phyloP scores from a whole-genome alignment of 2,797 vertebrate genomes.

The Coluber constrictor region DNA sequence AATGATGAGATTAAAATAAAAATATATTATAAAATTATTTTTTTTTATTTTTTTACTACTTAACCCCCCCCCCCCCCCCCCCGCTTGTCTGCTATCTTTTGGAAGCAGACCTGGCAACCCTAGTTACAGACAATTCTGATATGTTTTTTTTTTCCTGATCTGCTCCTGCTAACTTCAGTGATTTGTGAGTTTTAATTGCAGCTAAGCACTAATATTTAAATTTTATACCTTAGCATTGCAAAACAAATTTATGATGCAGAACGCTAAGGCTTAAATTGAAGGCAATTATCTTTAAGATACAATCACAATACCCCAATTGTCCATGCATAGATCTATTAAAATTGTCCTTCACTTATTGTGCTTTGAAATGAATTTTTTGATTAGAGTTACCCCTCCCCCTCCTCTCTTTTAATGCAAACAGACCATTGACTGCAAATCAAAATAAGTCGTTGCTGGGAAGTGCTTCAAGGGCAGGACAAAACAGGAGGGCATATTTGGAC shows the following conservation, averaged over 20 bases:
- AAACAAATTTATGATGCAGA: constrained; percentile 21
- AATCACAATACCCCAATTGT: constrained; percentile 24
- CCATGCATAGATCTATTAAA: constrained; percentile 25
- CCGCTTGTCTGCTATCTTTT: no score
- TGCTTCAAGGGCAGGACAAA: neutral
- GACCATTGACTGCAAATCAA: constrained; percentile 2
- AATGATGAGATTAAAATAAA: no score
- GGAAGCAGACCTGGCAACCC: no score
- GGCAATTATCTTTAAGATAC: constrained; percentile 11
- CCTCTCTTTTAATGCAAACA: neutral
- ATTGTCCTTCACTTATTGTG: constrained; percentile 34
- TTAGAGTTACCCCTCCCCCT: constrained; percentile 10
- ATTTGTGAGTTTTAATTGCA: constrained; percentile 18
- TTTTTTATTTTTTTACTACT: no score
- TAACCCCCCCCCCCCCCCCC: no score
- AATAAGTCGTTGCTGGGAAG: constrained; percentile 6
- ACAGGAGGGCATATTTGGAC: neutral
- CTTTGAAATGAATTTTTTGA: constrained; percentile 50
- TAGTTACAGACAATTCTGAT: neutral
- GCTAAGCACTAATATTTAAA: constrained; percentile 39
- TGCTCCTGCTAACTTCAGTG: neutral
- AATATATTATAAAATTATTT: no score
- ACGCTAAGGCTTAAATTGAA: constrained; percentile 31
- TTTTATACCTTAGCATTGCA: constrained; percentile 10
- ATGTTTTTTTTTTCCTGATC: neutral